These are phyloP conservation scores for Ypsolopha scabrella DNA, from an alignment of 2,888 invertebrate genomes.

Conservation along the genomic window DNA sequence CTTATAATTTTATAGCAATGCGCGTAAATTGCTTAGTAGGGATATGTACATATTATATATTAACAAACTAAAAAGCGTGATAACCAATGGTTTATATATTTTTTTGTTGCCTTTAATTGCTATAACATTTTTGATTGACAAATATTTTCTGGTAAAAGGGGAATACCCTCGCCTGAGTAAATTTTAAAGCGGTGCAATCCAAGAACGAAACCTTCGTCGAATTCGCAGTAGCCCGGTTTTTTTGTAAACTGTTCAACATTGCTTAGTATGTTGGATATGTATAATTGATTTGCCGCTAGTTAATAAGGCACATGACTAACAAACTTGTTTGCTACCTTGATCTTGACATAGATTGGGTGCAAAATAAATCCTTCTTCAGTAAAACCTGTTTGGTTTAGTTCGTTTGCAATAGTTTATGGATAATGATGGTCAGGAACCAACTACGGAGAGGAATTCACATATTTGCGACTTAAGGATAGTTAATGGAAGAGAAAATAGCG, in stretches of 20 bases:
- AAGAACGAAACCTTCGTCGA: too few relatives aligned
- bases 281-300: background rate
- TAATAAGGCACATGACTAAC: slow-evolving; percentile 25
- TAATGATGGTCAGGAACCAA: background rate
- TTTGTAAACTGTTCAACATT: background rate
- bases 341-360: slow-evolving; percentile 58
- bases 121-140: too few relatives aligned
- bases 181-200: too few relatives aligned
- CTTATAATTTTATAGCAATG: too few relatives aligned
- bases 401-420: slow-evolving; percentile 21
- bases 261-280: background rate
- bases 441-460: background rate
- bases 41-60: too few relatives aligned
- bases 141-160: too few relatives aligned
- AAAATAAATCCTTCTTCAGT: slow-evolving; percentile 48
- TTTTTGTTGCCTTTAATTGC: too few relatives aligned
- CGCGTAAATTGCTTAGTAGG: too few relatives aligned
- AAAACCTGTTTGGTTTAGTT: slow-evolving; percentile 43
- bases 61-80: too few relatives aligned
- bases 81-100: too few relatives aligned
- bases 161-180: too few relatives aligned
- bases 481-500: background rate
- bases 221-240: background rate
- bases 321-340: slow-evolving; percentile 54
- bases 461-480: background rate